Base-by-base conservation (phyloP, 1,140 invertebrate species). In the Cotesia chilonis region DNA sequence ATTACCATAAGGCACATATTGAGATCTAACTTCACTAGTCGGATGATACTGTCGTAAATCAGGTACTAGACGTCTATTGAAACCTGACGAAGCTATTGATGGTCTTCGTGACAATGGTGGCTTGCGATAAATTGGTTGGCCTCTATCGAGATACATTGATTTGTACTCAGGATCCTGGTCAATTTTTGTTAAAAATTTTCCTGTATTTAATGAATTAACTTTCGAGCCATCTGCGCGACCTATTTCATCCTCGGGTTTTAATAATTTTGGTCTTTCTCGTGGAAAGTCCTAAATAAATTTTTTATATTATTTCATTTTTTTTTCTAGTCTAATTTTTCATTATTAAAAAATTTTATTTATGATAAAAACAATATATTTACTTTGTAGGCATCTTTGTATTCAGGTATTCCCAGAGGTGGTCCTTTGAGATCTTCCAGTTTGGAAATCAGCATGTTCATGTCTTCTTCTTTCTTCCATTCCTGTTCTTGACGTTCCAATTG, bases 141-240 rank as follows among this genome's bases (percentile, higher is more conserved):
- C 82, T 28, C 76, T 79, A 54, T 87, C 82, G 0, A 85, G 35
- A 36, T 83, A 87, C 6, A 82, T 84, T 0, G 85, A 86, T 20
- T 86, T 86, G 61, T 88, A 88, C 67, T 87, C 85, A 1, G 85
- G 85, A 59, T 86, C 85, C 37, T 83, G 84, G 36, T 87, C 85
- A 38, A 87, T 85, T 76, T 84, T 87, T 4, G 76, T 78, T 2
- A 75, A 68, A 69, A 86, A 86, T 55, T 77, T 81, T 0, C 28
- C 66, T 54, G 75, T 73, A 2, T 80, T 76, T 2, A 77, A 80
- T 3, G 35, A 77, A 74, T 41, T 76, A 65, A 86, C 55, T 37
- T 87, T 87, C 0, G 84, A 79, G 1, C 85, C 85, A 41, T 87
- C 85, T 0, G 85, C 81, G 71, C 81, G 79, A 36, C 85, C 85